A percentile compares a stretch with the other conserved stretches of the same genome.
These are phyloP conservation scores for Noctua pronuba DNA, from an alignment of 2,888 invertebrate genomes.

Conservation along the genomic window DNA sequence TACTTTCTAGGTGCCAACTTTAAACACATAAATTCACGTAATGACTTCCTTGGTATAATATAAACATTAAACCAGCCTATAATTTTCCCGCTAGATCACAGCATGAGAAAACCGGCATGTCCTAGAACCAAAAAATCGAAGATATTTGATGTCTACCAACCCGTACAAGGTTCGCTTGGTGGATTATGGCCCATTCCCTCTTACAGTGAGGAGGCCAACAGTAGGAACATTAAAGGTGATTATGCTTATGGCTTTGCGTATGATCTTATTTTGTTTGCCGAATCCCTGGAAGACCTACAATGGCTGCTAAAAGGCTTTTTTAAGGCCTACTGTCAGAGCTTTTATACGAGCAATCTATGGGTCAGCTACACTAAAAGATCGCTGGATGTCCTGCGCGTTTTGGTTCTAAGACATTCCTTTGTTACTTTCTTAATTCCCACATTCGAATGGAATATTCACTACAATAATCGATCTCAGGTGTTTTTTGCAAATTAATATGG, in stretches of 20 bases:
- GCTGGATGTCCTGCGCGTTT: too few species aligned
- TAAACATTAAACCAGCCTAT: not conserved
- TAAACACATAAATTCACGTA: slow-evolving; percentile 33
- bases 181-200: not conserved
- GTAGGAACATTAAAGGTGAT: too few species aligned
- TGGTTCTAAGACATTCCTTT: not conserved
- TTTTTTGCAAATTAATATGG: not conserved
- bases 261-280: too few species aligned
- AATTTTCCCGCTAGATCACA: not conserved
- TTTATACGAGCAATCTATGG: too few species aligned
- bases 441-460: not conserved
- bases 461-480: slow-evolving; percentile 6
- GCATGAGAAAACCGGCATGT: not conserved
- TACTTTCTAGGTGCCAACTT: slow-evolving; percentile 33
- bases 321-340: too few species aligned
- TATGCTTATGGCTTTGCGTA: too few species aligned
- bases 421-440: not conserved
- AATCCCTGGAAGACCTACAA: too few species aligned
- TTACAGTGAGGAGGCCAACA: not conserved
- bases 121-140: not conserved
- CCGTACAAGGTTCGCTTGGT: not conserved
- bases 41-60: slow-evolving; percentile 25
- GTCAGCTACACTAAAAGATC: too few species aligned
- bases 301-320: too few species aligned
- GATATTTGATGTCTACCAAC: not conserved